Evolutionary conservation across 1,140 invertebrate genomes (phyloP).

Genomic region (Bombus huntii): DNA sequence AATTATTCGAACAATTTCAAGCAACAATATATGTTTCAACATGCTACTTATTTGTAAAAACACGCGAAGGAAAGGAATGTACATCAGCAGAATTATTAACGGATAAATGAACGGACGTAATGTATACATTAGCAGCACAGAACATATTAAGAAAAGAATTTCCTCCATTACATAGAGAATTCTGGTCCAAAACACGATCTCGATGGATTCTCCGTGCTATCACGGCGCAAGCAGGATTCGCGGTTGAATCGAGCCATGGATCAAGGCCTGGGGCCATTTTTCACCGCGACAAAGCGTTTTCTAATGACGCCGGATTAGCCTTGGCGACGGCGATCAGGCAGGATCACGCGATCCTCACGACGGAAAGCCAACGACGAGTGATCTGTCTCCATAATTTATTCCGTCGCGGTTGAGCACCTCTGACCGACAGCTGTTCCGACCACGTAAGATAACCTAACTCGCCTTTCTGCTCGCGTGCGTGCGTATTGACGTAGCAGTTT

Average conservation of each 20-base stretch:
- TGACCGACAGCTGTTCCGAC: slow-evolving; percentile 76
- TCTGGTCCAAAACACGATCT: not conserved
- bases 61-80: too few relatives aligned
- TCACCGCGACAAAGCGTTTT: slow-evolving; percentile 47
- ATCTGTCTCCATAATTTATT: slow-evolving; percentile 49
- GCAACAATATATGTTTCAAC: too few relatives aligned
- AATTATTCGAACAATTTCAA: too few relatives aligned
- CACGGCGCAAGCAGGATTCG: not conserved
- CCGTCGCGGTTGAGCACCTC: slow-evolving; percentile 72
- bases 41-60: too few relatives aligned
- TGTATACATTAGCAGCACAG: too few relatives aligned
- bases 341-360: slow-evolving; percentile 46
- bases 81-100: too few relatives aligned
- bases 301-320: slow-evolving; percentile 43
- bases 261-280: slow-evolving; percentile 41
- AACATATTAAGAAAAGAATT: not conserved
- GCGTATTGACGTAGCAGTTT: slow-evolving; percentile 66
- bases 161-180: not conserved
- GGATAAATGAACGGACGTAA: too few relatives aligned
- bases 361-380: slow-evolving; percentile 25
- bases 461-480: slow-evolving; percentile 66
- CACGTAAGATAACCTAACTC: slow-evolving; percentile 76
- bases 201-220: not conserved
- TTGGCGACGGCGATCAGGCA: slow-evolving; percentile 37
- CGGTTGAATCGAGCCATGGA: slow-evolving; percentile 2